A percentile compares a stretch with the other conserved stretches of the same genome.
phyloP scores from a whole-genome alignment of 2,888 invertebrate species.

The Athripsodes cinereus region DNA sequence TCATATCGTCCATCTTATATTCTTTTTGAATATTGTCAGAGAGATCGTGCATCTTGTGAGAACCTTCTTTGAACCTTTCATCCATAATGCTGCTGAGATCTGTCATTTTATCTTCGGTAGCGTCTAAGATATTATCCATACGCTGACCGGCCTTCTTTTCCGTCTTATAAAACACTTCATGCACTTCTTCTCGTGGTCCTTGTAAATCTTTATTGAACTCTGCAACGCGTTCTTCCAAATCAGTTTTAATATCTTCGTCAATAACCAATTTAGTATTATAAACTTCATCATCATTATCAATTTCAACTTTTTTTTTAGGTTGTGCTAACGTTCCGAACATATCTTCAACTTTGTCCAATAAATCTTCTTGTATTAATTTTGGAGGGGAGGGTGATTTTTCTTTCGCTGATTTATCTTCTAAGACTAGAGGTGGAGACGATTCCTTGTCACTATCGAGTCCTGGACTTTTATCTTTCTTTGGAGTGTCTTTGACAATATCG shows the following conservation, averaged over 20 bases:
- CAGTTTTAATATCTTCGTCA: constrained; percentile 43
- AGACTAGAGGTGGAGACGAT: constrained; percentile 20
- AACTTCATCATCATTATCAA: constrained; percentile 30
- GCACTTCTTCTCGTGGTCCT: constrained; percentile 20
- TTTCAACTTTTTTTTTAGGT: constrained; percentile 15
- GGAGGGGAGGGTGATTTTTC: constrained; percentile 30
- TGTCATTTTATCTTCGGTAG: constrained; percentile 41
- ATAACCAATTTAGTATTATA: constrained; percentile 45
- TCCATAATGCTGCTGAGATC: constrained; percentile 41
- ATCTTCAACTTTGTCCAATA: constrained; percentile 48
- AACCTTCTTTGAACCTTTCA: constrained; percentile 28
- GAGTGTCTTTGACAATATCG: constrained; percentile 1
- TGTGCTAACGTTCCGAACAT: constrained; percentile 41
- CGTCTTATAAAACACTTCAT: constrained; percentile 21
- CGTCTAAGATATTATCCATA: constrained; percentile 39
- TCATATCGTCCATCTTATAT: constrained; percentile 4
- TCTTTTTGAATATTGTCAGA: constrained; percentile 7
- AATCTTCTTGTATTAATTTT: constrained; percentile 43
- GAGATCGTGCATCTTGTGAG: constrained; percentile 10
- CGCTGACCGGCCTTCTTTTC: constrained; percentile 7
- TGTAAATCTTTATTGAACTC: constrained; percentile 38
- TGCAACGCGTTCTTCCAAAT: constrained; percentile 40
- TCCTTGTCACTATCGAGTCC: constrained; percentile 3
- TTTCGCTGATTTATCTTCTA: constrained; percentile 9
- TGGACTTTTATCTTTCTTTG: constrained; percentile 15